phyloP scores from a whole-genome alignment of 2,797 vertebrate species.

The Bradypus variegatus region DNA sequence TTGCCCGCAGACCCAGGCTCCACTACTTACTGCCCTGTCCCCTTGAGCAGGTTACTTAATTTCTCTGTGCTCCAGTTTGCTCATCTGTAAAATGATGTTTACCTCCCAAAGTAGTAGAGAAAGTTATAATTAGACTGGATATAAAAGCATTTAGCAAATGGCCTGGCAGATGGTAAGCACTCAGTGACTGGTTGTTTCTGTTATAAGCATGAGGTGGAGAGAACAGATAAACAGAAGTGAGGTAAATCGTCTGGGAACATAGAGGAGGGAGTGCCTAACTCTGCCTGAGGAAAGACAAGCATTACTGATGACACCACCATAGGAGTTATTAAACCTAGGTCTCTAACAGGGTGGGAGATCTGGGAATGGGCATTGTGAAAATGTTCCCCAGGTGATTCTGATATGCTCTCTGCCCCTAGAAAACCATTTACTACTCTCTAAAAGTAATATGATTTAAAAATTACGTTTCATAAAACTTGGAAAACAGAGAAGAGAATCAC shows the following conservation, averaged over 20 bases:
- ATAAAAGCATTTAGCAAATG: constrained; percentile 10
- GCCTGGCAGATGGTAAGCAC: neutral
- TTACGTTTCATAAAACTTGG: neutral
- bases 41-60: neutral
- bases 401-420: neutral
- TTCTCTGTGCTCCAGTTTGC: neutral
- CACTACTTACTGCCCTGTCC: neutral
- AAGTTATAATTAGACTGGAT: neutral
- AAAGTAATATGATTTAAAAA: constrained; percentile 9
- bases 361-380: neutral
- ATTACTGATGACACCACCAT: neutral
- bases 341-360: neutral
- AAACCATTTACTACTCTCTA: neutral
- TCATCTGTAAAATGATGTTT: constrained; percentile 31
- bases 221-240: neutral
- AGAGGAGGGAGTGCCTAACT: neutral
- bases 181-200: neutral
- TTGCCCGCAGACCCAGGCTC: neutral
- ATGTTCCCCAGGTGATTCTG: neutral
- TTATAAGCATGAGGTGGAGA: neutral
- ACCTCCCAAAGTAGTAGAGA: constrained; percentile 3
- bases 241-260: neutral
- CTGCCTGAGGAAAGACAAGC: neutral
- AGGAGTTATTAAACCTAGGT: neutral
- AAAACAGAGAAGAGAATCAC: neutral